Base-by-base conservation (phyloP, 1,140 invertebrate species). In the Spodoptera frugiperda region DNA sequence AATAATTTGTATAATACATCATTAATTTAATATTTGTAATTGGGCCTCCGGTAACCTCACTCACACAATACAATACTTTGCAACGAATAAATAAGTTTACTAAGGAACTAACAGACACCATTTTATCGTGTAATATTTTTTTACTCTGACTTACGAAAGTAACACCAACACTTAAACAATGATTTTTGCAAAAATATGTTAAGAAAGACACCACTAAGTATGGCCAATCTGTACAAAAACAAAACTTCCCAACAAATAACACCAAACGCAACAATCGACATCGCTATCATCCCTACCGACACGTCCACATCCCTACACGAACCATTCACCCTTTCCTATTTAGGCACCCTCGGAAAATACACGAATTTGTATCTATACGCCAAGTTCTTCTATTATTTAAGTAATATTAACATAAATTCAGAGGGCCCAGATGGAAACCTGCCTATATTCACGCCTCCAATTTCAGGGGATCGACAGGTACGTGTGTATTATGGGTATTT, bases 291-390 rank as follows among this genome's bases (percentile, higher is more conserved):
- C 21, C 12, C 11, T 59, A 82, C 76, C 77, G 75, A 80, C 71
- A 67, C 21, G 0, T 11, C 3, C 49, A 17, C 82, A 72, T 49
- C 80, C 63, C 77, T 72, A 72, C 11, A 21, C 33, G 6, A 39
- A 71, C 63, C 17, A 4, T 61, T 71, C 57, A 78, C 81, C 79
- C 79, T 83, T 83, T 78, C 61, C 73, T 65, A 53, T 71, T 71
- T 39, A 25, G 54, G 49, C 76, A 48, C 68, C 51, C 59, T 63
- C 67, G 55, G 59, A 55, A 71, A 61, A 55, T 59, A 59, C 68
- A 77, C 77, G 68, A 83, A 81, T 83, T 83, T 81, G 82, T 83
- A 77, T 81, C 79, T 79, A 77, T 75, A 79, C 78, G 78, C 77
- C 25, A 74, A 61, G 61, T 75, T 78, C 76, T 65, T 83, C 55